A percentile compares a stretch with the other conserved stretches of the same genome.
Conservation (phyloP, 1,140 invertebrate species). For the Daktulosphaira vitifoliae region DNA sequence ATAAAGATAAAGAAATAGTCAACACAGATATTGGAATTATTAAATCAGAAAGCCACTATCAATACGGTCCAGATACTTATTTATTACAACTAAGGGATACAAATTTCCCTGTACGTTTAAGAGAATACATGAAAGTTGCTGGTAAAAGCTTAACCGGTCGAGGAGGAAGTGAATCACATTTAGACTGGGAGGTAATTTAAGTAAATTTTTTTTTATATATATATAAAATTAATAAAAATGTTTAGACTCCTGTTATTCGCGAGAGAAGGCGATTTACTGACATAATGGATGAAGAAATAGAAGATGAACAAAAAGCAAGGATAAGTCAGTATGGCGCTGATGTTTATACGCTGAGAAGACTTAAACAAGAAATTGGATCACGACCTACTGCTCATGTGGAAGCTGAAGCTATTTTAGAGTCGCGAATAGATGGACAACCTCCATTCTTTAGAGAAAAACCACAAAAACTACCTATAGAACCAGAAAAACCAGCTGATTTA, state of each 20-base stretch:
- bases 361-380: conserved; percentile 70
- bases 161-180: conserved; percentile 42
- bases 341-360: conserved; percentile 57
- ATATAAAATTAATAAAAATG: conserved; percentile 28
- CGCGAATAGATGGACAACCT: conserved; percentile 64
- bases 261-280: conserved; percentile 86
- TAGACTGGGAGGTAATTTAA: conserved; percentile 63
- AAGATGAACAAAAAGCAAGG: conserved; percentile 72
- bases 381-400: conserved; percentile 71
- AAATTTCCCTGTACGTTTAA: conserved; percentile 79
- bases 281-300: conserved; percentile 92
- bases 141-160: conserved; percentile 52
- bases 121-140: conserved; percentile 89
- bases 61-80: conserved; percentile 92
- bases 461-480: conserved; percentile 64
- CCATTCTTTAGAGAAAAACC: conserved; percentile 78
- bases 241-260: conserved; percentile 71
- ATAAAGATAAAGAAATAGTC: conserved; percentile 57
- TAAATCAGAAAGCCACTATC: conserved; percentile 82
- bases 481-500: conserved; percentile 67
- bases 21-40: conserved; percentile 73
- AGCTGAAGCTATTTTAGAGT: conserved; percentile 71
- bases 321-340: conserved; percentile 71
- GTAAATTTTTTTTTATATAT: neutral
- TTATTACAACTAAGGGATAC: conserved; percentile 84